Conservation (phyloP, 2,888 invertebrate genomes). For the Tridacna gigas region DNA sequence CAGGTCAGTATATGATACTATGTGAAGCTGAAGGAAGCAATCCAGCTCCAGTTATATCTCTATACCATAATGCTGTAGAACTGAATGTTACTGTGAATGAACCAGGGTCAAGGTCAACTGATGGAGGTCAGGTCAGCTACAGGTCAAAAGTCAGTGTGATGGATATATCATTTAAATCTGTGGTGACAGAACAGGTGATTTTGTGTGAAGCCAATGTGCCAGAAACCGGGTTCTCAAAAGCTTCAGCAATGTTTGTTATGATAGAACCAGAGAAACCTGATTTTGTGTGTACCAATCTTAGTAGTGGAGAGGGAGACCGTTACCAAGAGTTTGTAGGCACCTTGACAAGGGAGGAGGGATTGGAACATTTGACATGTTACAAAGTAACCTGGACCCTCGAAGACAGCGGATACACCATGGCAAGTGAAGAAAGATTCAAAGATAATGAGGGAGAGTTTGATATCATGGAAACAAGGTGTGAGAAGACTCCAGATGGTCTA, state of each 20-base stretch:
- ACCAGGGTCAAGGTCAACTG: slow-evolving; percentile 20
- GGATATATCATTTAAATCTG: slow-evolving; percentile 5
- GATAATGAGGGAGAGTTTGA: slow-evolving; percentile 9
- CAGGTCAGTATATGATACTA: slow-evolving; percentile 9
- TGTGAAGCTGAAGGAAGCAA: slow-evolving; percentile 19
- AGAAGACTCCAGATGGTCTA: slow-evolving; percentile 8
- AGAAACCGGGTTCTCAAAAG: background rate
- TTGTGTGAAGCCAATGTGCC: slow-evolving; percentile 6
- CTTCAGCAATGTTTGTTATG: slow-evolving; percentile 17
- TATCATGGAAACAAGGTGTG: slow-evolving; percentile 24
- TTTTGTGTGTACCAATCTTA: slow-evolving; percentile 16
- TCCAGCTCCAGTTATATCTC: background rate
- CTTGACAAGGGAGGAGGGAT: slow-evolving; percentile 3
- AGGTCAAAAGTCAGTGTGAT: slow-evolving; percentile 18
- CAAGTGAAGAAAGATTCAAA: background rate
- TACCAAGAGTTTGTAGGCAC: slow-evolving; percentile 26
- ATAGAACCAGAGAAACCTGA: slow-evolving; percentile 10
- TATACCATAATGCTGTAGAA: background rate
- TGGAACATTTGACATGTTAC: slow-evolving; percentile 9
- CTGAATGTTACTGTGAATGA: slow-evolving; percentile 7
- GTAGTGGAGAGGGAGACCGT: background rate
- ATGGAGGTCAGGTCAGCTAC: slow-evolving; percentile 8
- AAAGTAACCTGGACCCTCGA: slow-evolving; percentile 17
- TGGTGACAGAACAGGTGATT: slow-evolving; percentile 6
- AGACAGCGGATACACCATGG: slow-evolving; percentile 8